A percentile compares a stretch with the other conserved stretches of the same genome.
These are phyloP conservation scores for Tribolium castaneum DNA, from an alignment of 1,140 invertebrate genomes.

Conservation along the genomic window DNA sequence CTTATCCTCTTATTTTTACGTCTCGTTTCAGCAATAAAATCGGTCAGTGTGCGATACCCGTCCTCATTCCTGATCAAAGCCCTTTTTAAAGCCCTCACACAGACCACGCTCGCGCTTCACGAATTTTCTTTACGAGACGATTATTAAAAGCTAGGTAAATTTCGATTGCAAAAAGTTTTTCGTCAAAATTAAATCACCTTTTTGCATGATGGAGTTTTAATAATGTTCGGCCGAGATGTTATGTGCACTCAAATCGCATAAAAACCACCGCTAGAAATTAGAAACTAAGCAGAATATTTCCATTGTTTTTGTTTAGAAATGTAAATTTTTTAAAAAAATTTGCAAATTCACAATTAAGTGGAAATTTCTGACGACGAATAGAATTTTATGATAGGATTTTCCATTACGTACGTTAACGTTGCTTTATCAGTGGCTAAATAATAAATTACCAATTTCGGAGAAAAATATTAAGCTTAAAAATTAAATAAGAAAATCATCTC, in stretches of 20 bases:
- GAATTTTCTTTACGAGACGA: neutral
- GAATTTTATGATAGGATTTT: neutral
- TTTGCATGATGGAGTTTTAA: slow-evolving; percentile 13
- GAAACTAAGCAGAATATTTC: no score
- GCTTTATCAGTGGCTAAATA: no score
- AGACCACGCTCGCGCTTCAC: neutral
- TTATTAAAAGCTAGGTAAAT: neutral
- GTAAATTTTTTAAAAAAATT: neutral
- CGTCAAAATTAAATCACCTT: slow-evolving; percentile 21
- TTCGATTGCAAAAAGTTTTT: slow-evolving; percentile 1
- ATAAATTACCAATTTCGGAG: neutral
- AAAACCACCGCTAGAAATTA: no score
- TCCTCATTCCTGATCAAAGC: neutral
- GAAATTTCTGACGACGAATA: neutral
- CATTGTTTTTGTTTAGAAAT: no score
- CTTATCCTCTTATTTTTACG: neutral
- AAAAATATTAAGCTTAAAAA: neutral
- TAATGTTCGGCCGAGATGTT: neutral
- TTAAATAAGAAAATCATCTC: neutral
- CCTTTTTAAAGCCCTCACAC: neutral
- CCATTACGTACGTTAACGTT: no score
- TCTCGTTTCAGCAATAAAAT: slow-evolving; percentile 4
- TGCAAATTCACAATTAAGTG: neutral
- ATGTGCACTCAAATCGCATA: neutral
- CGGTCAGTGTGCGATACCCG: neutral